Conservation (phyloP, 30 jellyfish, hydroid and myxozoan species). For the Mastigias papua region DNA sequence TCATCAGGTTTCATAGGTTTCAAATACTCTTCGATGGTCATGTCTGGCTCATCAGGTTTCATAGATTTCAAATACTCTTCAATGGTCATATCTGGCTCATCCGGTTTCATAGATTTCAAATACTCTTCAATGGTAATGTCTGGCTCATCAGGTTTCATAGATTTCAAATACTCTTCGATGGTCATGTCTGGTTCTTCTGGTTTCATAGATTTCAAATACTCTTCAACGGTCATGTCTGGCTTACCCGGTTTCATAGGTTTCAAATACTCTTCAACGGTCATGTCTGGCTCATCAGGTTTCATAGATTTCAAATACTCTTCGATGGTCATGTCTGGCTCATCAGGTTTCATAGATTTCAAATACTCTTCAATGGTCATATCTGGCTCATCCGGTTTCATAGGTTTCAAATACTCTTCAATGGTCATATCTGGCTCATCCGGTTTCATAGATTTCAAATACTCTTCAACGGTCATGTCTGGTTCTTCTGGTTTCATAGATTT, state of each 20-base stretch:
- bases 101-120: constrained; percentile 5
- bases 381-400: constrained; percentile 1
- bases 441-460: neutral
- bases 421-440: constrained; percentile 31
- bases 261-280: constrained; percentile 50
- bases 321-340: constrained; percentile 19
- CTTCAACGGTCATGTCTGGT: constrained; percentile 20
- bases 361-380: constrained; percentile 52
- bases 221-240: constrained; percentile 25
- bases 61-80: constrained; percentile 25
- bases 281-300: constrained; percentile 6
- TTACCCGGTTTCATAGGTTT: neutral
- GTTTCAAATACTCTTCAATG: constrained; percentile 41
- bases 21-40: constrained; percentile 19
- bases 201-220: constrained; percentile 5
- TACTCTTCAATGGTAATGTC: constrained; percentile 48
- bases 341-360: constrained; percentile 1
- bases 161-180: constrained; percentile 2
- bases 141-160: constrained; percentile 5
- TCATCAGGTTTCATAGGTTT: constrained; percentile 10
- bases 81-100: constrained; percentile 9
- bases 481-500: constrained; percentile 4
- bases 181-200: constrained; percentile 17
- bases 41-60: neutral
- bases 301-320: constrained; percentile 33